Base-by-base conservation (phyloP, 92 coral and sea anemone species). In the Heliopora coerulea region DNA sequence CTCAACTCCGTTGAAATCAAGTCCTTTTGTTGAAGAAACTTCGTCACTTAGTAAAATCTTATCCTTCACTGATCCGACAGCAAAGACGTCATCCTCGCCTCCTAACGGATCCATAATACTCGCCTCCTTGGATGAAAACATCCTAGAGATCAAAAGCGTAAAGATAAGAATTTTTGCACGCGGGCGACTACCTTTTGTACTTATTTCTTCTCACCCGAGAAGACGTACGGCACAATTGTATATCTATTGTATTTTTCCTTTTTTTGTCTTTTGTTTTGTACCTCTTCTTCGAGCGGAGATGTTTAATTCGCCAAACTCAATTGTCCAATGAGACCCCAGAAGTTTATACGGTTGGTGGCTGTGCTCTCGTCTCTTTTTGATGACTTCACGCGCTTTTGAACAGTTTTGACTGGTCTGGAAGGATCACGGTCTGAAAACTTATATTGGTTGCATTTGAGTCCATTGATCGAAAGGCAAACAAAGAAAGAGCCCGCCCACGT, bases 401-500 rank as follows among this genome's bases (percentile, higher is more conserved):
- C 13, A 52, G 77, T 1, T 35, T 39, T 50, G 64, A 52, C 77
- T 70, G 50, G 30, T n/a, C n/a, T n/a, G n/a, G n/a, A n/a, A n/a
- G n/a, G n/a, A n/a, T n/a, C 19, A 33, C 10, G 59, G 17, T 23
- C 21, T 54, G 26, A 17, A 25, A 49, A 19, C 58, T 48, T 70
- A 50, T 70, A 70, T 21, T 32, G n/a, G 30, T 37, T 70, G 52
- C 63, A 70, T 70, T 70, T 48, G 41, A 62, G 20, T 33, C 35
- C 32, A 70, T 70, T 70, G 63, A 70, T 49, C 30, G 37, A 31
- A 20, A n/a, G 48, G 49, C 58, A 70, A 70, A 70, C 77, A 70
- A 70, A 70, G 77, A 33, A 30, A 18, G 77, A 30, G 49, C 46
- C 75, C 77, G 77, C 77, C 77, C 37, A 70, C 77, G 62, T 28